Conservation (phyloP, 2,113 vertebrate genomes). For the Piaya cayana region DNA sequence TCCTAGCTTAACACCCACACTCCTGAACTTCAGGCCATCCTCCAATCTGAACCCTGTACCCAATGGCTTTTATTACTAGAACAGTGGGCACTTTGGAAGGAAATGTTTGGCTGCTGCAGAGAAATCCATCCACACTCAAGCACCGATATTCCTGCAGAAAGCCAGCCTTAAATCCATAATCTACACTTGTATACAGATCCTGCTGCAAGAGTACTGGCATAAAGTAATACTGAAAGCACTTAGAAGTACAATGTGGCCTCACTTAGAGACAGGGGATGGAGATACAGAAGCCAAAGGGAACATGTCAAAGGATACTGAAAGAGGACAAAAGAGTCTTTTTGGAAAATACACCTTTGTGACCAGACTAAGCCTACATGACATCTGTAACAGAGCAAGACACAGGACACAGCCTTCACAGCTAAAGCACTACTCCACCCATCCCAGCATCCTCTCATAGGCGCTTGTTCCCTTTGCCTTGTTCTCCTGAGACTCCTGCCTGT, state of each 20-base stretch:
- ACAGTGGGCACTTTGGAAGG: not conserved
- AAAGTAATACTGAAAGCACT: not conserved
- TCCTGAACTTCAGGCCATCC: not conserved
- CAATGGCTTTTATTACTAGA: not conserved
- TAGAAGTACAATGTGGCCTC: not conserved
- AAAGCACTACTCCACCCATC: not conserved
- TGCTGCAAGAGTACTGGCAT: not conserved
- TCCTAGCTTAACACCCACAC: not conserved
- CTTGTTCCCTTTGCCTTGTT: not conserved
- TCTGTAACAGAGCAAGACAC: not conserved
- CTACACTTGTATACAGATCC: not conserved
- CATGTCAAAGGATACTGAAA: not conserved
- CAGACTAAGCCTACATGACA: not conserved
- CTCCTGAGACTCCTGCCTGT: not conserved
- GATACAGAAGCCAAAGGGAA: not conserved
- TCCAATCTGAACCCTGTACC: not conserved
- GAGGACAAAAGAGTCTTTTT: not conserved
- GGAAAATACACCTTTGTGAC: not conserved
- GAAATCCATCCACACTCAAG: not conserved
- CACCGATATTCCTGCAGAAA: not conserved
- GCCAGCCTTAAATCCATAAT: not conserved
- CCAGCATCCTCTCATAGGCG: not conserved
- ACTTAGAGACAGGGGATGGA: not conserved
- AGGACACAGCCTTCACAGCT: not conserved
- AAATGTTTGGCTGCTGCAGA: not conserved